A percentile compares a stretch with the other conserved stretches of the same genome.
Evolutionary conservation across 2,797 vertebrate genomes (phyloP).

Genomic region (Xerus rutilus): DNA sequence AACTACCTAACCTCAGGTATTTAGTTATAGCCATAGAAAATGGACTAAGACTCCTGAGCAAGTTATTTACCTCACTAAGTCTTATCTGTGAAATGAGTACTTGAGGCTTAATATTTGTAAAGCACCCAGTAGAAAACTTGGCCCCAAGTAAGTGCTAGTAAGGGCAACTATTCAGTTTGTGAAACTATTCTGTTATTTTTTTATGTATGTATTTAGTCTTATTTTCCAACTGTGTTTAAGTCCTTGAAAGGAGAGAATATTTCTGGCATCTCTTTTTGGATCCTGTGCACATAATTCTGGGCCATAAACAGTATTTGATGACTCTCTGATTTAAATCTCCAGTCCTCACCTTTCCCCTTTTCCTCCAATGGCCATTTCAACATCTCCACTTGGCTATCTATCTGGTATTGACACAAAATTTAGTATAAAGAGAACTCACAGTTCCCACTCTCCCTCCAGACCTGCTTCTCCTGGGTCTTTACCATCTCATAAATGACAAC

Average conservation of each 20-base stretch:
- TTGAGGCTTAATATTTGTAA: not conserved
- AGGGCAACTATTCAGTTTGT: not conserved
- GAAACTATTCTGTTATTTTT: not conserved
- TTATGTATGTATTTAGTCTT: not conserved
- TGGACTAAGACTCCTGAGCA: not conserved
- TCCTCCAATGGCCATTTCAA: not conserved
- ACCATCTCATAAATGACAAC: not conserved
- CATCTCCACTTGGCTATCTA: not conserved
- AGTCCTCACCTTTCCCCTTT: not conserved
- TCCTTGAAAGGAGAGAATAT: conserved; percentile 3
- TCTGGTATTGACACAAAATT: not conserved
- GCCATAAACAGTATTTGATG: not conserved
- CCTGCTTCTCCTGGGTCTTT: not conserved
- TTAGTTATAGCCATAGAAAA: not conserved
- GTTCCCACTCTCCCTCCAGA: not conserved
- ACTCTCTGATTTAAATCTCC: conserved; percentile 14
- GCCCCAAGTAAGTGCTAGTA: not conserved
- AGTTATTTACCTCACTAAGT: not conserved
- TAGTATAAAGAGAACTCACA: not conserved
- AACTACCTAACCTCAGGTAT: not conserved
- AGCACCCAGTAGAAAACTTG: not conserved
- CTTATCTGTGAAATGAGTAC: not conserved
- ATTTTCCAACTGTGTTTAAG: conserved; percentile 36
- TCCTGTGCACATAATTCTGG: not conserved
- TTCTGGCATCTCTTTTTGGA: conserved; percentile 20